Evolutionary conservation across 2,888 invertebrate species (phyloP).

Genomic region (Ormyrus pomaceus): DNA sequence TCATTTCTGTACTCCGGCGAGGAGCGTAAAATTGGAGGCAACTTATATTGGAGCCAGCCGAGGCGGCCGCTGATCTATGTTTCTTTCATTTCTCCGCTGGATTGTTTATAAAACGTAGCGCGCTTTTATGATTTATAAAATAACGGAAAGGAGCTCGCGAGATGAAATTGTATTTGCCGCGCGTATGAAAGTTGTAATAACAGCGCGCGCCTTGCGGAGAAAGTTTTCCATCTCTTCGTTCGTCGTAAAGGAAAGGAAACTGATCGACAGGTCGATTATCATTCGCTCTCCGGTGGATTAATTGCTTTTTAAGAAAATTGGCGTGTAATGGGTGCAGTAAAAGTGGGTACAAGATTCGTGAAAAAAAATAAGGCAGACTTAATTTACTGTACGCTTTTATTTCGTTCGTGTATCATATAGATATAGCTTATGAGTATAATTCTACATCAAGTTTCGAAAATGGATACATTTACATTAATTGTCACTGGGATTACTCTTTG

Average conservation of each 20-base stretch:
- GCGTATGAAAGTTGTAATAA: not conserved
- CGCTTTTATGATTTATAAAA: conserved; percentile 36
- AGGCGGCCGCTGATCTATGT: conserved; percentile 25
- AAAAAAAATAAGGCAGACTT: conserved; percentile 52
- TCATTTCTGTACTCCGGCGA: conserved; percentile 70
- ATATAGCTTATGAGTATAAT: conserved; percentile 76
- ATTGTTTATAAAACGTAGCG: conserved; percentile 33
- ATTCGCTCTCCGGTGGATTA: no score
- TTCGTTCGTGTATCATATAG: conserved; percentile 76
- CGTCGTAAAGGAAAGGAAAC: no score
- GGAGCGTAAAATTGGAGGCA: conserved; percentile 71
- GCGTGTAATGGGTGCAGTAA: no score
- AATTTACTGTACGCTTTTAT: conserved; percentile 75
- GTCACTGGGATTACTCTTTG: conserved; percentile 74
- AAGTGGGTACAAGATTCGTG: conserved; percentile 17
- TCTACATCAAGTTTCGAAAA: conserved; percentile 76
- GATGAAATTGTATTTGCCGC: conserved; percentile 22
- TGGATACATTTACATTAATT: conserved; percentile 77
- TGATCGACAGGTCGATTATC: no score
- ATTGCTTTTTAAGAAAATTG: no score
- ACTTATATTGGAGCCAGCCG: conserved; percentile 4
- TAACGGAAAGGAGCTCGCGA: not conserved
- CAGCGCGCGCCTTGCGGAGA: not conserved
- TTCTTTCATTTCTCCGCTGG: conserved; percentile 33
- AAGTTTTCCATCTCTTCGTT: no score